These are phyloP conservation scores for Morbakka virulenta DNA, from an alignment of 30 jellyfish, hydroid and myxozoan species.

Conservation along the genomic window DNA sequence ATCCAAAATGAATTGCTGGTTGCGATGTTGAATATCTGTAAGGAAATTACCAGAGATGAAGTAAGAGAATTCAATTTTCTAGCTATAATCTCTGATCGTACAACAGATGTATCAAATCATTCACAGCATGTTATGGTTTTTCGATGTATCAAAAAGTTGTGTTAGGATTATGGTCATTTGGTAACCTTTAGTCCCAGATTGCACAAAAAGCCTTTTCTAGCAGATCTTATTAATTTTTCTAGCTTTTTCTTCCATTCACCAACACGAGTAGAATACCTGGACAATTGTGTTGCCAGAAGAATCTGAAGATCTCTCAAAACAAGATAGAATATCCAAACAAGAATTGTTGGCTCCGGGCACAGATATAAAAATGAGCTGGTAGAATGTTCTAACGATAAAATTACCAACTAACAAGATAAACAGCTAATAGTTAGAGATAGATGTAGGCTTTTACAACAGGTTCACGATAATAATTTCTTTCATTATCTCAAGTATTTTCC, in stretches of 20 bases:
- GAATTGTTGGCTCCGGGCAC: too few species aligned
- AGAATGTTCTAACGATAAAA: too few species aligned
- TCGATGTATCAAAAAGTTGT: slow-evolving; percentile 4
- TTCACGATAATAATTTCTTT: too few species aligned
- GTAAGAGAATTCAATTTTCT: slow-evolving; percentile 16
- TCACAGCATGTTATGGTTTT: slow-evolving; percentile 54
- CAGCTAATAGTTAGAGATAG: too few species aligned
- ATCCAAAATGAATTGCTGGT: slow-evolving; percentile 50
- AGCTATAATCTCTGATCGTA: slow-evolving; percentile 54
- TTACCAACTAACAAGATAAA: too few species aligned
- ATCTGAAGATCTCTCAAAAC: too few species aligned
- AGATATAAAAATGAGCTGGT: too few species aligned
- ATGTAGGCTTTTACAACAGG: too few species aligned
- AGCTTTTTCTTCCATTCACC: slow-evolving; percentile 28
- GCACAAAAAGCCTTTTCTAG: slow-evolving; percentile 36
- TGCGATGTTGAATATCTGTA: slow-evolving; percentile 17
- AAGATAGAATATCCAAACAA: too few species aligned
- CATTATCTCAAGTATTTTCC: too few species aligned
- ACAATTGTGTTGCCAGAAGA: slow-evolving; percentile 25
- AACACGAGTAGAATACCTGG: slow-evolving; percentile 20
- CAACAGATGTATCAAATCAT: slow-evolving; percentile 44
- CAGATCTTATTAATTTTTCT: slow-evolving; percentile 21
- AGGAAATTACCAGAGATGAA: slow-evolving; percentile 2
- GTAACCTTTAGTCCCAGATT: slow-evolving; percentile 10
- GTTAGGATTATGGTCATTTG: slow-evolving; percentile 44